Evolutionary conservation across 2,888 invertebrate species (phyloP), one percentile per base, ranked within the genome.

Genomic region (Ophonus ardosiacus): DNA sequence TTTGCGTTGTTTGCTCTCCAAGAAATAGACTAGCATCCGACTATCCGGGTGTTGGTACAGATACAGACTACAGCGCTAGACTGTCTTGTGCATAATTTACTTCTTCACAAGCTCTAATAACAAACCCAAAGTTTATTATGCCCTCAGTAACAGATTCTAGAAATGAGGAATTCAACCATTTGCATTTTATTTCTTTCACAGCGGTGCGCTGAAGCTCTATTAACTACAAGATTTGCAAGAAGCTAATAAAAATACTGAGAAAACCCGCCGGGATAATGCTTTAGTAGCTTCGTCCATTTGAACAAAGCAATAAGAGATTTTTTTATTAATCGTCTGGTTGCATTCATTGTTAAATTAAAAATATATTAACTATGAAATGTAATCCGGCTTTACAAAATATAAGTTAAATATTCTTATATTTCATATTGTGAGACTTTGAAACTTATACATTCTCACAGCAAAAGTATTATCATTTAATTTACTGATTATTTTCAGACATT

Each of bases 1-100:
- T 83, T 83, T 83, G 74, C 83, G 59, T 76, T 83, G 83, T 83
- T 83, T 83, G 57, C 83, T 83, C 71, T 74, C 71, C 83, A 83
- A 71, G 83, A 83, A 83, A 83, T 83, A 83, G 83, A 83, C 83
- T 76, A 59, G 57, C 83, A 74, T 59, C 59, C 61, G 59, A 57
- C 83, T 59, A 83, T 21, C 59, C 83, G 59, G 3, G 31, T 31
- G 31, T 6, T 31, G 31, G 31, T 31, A 31, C 31, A 31, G 31
- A 31, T 31, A 31, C 31, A 31, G 3, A 31, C 3, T 31, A 31
- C 31, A 31, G 3, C 3, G 74, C 82, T 82, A 57, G 51, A 76
- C 61, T 83, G 82, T 82, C 68, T 82, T 68, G 82, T 71, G 71
- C 82, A 82, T 82, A 82, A 71, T 71, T 79, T 59, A 24, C 18